Conservation (phyloP, 2,888 invertebrate species). For the Autographa gamma region DNA sequence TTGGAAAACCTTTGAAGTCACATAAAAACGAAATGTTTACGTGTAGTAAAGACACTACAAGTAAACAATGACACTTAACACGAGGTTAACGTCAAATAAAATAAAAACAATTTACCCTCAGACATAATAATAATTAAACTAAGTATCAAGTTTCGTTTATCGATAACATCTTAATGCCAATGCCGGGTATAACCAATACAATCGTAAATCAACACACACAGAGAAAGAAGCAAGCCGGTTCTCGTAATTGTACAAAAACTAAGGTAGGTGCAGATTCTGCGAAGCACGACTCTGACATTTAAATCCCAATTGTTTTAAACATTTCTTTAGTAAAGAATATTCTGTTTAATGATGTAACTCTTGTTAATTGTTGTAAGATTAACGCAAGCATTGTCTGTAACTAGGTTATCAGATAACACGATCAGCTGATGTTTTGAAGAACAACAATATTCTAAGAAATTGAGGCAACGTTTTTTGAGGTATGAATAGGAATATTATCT, state of each 20-base stretch:
- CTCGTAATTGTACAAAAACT: slow-evolving; percentile 21
- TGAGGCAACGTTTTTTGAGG: slow-evolving; percentile 19
- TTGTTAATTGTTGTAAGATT: slow-evolving; percentile 21
- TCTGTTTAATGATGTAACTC: slow-evolving; percentile 17
- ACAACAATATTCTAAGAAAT: neutral
- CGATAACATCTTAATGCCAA: slow-evolving; percentile 41
- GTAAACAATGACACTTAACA: neutral
- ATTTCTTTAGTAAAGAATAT: slow-evolving; percentile 1
- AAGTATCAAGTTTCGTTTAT: slow-evolving; percentile 18
- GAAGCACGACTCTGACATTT: slow-evolving; percentile 38
- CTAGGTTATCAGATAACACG: slow-evolving; percentile 24
- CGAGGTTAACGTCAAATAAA: slow-evolving; percentile 17
- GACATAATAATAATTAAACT: slow-evolving; percentile 7
- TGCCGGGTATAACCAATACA: slow-evolving; percentile 6
- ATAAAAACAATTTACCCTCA: slow-evolving; percentile 7
- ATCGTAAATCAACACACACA: slow-evolving; percentile 21
- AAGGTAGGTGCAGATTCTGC: slow-evolving; percentile 30
- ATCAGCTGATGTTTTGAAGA: slow-evolving; percentile 17
- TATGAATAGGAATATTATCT: slow-evolving; percentile 14
- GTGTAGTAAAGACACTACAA: slow-evolving; percentile 6
- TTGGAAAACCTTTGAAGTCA: slow-evolving; percentile 1
- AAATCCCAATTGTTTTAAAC: slow-evolving; percentile 10
- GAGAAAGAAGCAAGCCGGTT: slow-evolving; percentile 15
- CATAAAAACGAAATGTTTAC: neutral
- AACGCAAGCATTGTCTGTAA: slow-evolving; percentile 9